Percentiles rank a stretch among this genome's conserved stretches.
phyloP scores from a whole-genome alignment of 2,797 vertebrate genomes.

The Dicrostonyx torquatus region DNA sequence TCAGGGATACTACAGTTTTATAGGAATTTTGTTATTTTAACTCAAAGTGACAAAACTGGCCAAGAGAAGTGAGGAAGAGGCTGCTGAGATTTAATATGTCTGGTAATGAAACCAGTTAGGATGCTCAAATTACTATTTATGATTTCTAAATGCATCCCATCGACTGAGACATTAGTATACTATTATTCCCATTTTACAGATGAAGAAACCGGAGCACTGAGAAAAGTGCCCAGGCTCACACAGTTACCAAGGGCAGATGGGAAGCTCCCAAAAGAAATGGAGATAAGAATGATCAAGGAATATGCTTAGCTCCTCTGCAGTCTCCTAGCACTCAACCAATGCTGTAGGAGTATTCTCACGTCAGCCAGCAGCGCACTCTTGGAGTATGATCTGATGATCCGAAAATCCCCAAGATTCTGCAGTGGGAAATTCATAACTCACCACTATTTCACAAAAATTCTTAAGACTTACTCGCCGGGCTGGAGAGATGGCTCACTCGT shows the following conservation, averaged over 20 bases:
- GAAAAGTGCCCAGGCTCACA: slow-evolving; percentile 17
- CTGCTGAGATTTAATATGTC: not conserved
- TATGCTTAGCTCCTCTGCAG: slow-evolving; percentile 9
- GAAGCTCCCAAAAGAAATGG: slow-evolving; percentile 37
- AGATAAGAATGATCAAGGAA: not conserved
- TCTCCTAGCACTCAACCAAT: not conserved
- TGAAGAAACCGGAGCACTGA: slow-evolving; percentile 40
- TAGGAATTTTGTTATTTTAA: slow-evolving; percentile 21
- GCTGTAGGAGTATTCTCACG: slow-evolving; percentile 18
- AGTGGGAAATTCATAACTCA: not conserved
- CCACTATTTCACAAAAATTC: slow-evolving; percentile 9
- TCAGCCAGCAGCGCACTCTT: slow-evolving; percentile 41
- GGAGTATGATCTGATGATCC: not conserved
- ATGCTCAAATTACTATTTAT: not conserved
- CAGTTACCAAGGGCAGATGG: slow-evolving; percentile 22
- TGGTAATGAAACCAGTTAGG: not conserved
- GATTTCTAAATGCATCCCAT: not conserved
- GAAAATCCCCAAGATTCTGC: not conserved
- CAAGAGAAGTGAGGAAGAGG: not conserved
- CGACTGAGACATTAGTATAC: not conserved
- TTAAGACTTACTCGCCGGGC: not conserved
- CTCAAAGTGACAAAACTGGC: not conserved
- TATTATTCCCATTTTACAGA: slow-evolving; percentile 45
- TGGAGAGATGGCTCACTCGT: too few relatives aligned
- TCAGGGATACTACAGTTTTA: slow-evolving; percentile 53